These are phyloP conservation scores for Aythya baeri DNA, from an alignment of 2,113 vertebrate species.

Conservation along the genomic window DNA sequence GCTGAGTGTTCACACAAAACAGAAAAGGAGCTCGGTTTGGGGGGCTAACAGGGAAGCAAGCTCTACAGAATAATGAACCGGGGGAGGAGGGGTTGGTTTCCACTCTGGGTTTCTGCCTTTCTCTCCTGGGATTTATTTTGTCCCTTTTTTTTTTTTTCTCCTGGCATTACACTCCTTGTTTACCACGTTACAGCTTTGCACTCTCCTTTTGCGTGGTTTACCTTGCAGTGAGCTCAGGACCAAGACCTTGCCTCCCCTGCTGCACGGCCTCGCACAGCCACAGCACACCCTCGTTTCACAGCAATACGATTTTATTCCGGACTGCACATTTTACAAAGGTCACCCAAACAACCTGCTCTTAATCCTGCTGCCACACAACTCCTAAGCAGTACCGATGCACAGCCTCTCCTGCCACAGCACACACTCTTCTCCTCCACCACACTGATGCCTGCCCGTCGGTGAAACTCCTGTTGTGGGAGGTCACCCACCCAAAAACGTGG, in stretches of 20 bases:
- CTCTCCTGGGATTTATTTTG: not conserved
- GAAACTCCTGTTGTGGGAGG: too few relatives aligned
- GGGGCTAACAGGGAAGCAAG: not conserved
- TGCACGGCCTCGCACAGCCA: not conserved
- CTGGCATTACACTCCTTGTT: not conserved
- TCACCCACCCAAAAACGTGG: not conserved
- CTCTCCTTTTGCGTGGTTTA: accelerated
- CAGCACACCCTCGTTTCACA: accelerated
- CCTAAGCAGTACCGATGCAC: accelerated
- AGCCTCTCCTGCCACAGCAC: not conserved
- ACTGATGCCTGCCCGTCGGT: accelerated
- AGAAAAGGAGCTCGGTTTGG: not conserved
- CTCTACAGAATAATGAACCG: not conserved
- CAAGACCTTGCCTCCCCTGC: not conserved
- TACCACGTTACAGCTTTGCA: not conserved
- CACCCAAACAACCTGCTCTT: not conserved
- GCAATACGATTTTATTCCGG: accelerated
- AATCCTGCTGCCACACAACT: accelerated
- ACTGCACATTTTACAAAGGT: accelerated
- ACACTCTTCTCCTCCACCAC: accelerated
- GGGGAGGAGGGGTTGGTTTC: not conserved
- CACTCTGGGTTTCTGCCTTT: too few relatives aligned
- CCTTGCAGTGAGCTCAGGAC: accelerated
- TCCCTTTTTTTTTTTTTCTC: accelerated
- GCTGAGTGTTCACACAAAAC: not conserved